Conservation (phyloP, 2,797 vertebrate genomes). For the Catamblyrhynchus diadema region DNA sequence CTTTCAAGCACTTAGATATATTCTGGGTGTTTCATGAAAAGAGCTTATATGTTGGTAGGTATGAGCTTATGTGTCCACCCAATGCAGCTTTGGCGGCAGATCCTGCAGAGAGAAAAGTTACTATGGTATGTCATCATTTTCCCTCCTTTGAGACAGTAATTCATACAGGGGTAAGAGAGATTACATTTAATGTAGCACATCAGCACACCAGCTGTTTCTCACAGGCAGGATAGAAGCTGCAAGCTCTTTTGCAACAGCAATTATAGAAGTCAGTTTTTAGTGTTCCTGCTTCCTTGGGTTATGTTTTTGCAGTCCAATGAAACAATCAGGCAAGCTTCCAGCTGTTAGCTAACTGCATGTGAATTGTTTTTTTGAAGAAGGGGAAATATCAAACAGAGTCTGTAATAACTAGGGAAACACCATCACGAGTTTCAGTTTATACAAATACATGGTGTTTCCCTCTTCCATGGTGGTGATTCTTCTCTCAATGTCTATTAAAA, state of each 20-base stretch:
- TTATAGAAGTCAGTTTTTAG: background rate
- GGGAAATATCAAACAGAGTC: background rate
- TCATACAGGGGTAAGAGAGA: background rate
- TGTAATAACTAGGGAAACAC: background rate
- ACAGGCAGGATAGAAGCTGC: background rate
- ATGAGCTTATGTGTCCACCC: background rate
- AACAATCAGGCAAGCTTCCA: background rate
- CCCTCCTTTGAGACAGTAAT: background rate
- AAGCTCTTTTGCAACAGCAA: background rate
- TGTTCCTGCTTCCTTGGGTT: background rate
- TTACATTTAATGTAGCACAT: background rate
- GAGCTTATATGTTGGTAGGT: background rate
- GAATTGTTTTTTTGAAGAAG: background rate
- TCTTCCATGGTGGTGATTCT: background rate
- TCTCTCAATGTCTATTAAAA: background rate
- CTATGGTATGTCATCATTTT: rapidly evolving
- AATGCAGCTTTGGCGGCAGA: background rate
- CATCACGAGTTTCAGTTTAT: background rate
- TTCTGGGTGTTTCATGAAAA: background rate
- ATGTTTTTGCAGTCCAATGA: background rate
- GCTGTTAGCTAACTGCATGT: background rate
- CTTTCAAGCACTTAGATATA: background rate
- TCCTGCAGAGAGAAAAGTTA: background rate
- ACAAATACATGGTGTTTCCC: background rate
- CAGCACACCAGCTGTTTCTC: background rate